Evolutionary conservation across 2,888 invertebrate species (phyloP), one percentile per base, ranked within the genome.

Genomic region (Brenthis daphne): DNA sequence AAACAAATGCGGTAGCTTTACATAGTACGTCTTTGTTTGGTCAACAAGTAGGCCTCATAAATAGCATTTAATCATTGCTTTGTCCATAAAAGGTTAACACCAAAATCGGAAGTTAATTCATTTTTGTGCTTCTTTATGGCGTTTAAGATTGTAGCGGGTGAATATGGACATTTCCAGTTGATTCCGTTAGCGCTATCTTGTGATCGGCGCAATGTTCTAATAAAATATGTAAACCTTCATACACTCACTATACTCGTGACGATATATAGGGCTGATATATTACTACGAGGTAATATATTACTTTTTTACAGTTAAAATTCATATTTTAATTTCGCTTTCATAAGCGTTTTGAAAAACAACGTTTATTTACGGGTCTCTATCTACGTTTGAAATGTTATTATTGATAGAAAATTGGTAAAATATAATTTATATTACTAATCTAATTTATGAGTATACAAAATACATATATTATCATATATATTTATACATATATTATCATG

Each of bases 31-130:
- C 79, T 79, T 63, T 73, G 72, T 80, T 76, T 75, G 77, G 80
- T 70, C 73, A 77, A 74, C 80, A 73, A 75, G 76, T 76, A 79
- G 76, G 74, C 71, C 70, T 74, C 70, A 65, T 67, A 78, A 74
- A 75, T 75, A 71, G 74, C 73, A 77, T 73, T 73, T 73, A 73
- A 75, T 74, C 72, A 73, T 69, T 69, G 64, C 69, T 61, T 50
- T 66, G 47, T 29, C 70, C 73, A 16, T 72, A 71, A 69, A 74
- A 61, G 72, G 73, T 37, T 16, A 66, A 70, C 69, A 70, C 74
- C 71, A 67, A 73, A 74, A 68, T 65, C 54, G 71, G 75, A 73
- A 67, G 68, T 64, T 72, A 70, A 69, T 73, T 68, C 57, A 66
- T 65, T 65, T 56, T 66, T 57, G 66, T 71, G 66, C 37, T 65